These are phyloP conservation scores for Chaetodon trifasciatus DNA, from an alignment of 2,797 vertebrate species.

Conservation along the genomic window DNA sequence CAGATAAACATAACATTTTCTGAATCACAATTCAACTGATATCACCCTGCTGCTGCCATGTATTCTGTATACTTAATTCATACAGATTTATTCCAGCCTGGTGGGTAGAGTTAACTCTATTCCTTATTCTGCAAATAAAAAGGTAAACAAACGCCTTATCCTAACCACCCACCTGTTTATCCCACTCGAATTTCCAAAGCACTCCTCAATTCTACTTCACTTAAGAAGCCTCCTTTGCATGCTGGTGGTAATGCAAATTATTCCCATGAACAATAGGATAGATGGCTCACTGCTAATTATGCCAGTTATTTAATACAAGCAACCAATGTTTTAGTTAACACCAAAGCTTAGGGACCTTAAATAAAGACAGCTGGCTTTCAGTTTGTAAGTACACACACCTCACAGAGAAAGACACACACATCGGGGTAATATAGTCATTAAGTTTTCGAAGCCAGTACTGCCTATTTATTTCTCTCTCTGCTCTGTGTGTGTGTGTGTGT, in stretches of 20 bases:
- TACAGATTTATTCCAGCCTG: constrained; percentile 4
- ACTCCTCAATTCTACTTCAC: neutral
- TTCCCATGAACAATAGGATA: neutral
- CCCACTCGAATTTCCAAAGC: neutral
- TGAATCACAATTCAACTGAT: neutral
- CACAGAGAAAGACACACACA: neutral
- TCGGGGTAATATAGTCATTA: constrained; percentile 43
- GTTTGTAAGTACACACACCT: neutral
- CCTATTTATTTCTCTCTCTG: constrained; percentile 41
- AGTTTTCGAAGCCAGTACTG: constrained; percentile 39
- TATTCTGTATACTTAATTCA: neutral
- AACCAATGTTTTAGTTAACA: constrained; percentile 1
- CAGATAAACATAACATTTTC: neutral
- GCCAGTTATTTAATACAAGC: neutral
- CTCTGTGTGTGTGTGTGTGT: constrained; percentile 17
- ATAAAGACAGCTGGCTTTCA: constrained; percentile 24
- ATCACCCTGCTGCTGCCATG: neutral
- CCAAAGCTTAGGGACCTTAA: constrained; percentile 4
- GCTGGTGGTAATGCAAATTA: neutral
- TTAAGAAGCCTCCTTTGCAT: neutral
- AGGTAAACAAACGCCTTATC: constrained; percentile 9
- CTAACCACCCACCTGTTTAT: constrained; percentile 32
- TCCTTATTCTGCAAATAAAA: constrained; percentile 14
- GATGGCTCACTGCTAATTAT: constrained; percentile 17
- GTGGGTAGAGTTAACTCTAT: neutral